Evolutionary conservation across 2,797 vertebrate genomes (phyloP), one percentile per base, ranked within the genome.

Genomic region (Helostoma temminkii): DNA sequence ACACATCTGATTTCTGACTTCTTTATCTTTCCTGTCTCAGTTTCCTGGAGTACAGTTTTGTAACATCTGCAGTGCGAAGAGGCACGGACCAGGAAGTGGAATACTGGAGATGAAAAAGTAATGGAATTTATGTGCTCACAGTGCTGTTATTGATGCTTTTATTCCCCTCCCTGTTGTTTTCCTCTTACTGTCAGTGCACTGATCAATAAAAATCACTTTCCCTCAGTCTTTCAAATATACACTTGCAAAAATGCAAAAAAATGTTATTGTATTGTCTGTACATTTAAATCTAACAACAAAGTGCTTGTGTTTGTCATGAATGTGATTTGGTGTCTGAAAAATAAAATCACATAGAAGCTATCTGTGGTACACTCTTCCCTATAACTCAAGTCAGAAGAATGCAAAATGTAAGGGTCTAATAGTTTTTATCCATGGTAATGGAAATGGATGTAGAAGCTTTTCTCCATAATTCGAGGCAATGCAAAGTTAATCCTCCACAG

Each of bases 51-150:
- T 94, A 30, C 97, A 98, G 89, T 98, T 97, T 90, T 99, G 98
- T 87, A 98, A 96, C 87, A 98, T 98, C 93, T 99, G 98, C 93
- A 98, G 96, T 56, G 98, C 97, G 7, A 99, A 99, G 88, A 95
- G 90, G 61, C 93, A 95, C 24, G 95, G 97, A 1, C 98, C 98
- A 1, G 98, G 96, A 85, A 96, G 95, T 18, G 92, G 95, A 60
- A 95, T 98, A 65, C 87, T 98, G 75, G 97, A 98, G 65, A 95
- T 97, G 92, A 98, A 98, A 82, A 97, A 97, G 76, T 97, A 81
- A 87, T 22, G 1, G 0, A 3, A 52, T 56, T 32, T 32, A 54
- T 66, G 54, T 50, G 24, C 59, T 66, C 42, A 22, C 26, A 58
- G 2, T 56, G 37, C 39, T 72, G 50, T 56, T 85, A 79, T 46